Conservation (phyloP, 1,140 invertebrate species). For the Euglossa dilemma region DNA sequence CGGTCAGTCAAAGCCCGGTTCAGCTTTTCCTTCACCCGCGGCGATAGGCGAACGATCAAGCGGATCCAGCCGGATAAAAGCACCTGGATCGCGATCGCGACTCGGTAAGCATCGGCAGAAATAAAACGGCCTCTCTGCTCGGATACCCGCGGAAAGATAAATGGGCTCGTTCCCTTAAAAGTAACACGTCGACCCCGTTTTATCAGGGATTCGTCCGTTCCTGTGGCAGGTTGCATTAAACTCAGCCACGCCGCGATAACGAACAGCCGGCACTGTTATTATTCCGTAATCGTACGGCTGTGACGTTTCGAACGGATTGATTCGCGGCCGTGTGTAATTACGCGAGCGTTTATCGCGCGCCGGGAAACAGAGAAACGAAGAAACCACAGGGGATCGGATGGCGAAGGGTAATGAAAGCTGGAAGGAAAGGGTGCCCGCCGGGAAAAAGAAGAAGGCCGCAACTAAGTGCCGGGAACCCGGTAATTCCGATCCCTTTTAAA, state of each 20-base stretch:
- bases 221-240: slow-evolving; percentile 39
- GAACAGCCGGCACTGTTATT: slow-evolving; percentile 43
- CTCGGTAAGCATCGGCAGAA: slow-evolving; percentile 7
- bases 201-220: slow-evolving; percentile 49
- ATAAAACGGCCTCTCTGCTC: slow-evolving; percentile 19
- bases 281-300: slow-evolving; percentile 19
- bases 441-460: not conserved
- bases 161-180: slow-evolving; percentile 57
- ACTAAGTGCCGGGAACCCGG: not conserved
- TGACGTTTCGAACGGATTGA: slow-evolving; percentile 34
- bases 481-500: slow-evolving; percentile 17
- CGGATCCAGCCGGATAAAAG: not conserved
- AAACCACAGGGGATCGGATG: not conserved
- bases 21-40: not conserved
- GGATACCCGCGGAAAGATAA: slow-evolving; percentile 47
- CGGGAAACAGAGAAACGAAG: not conserved
- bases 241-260: slow-evolving; percentile 14
- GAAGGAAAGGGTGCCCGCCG: not conserved
- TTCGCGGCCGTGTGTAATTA: slow-evolving; percentile 40
- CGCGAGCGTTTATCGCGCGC: not conserved
- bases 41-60: not conserved
- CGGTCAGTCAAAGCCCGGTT: no score
- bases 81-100: slow-evolving; percentile 19
- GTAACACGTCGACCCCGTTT: slow-evolving; percentile 59
- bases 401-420: not conserved